phyloP scores from a whole-genome alignment of 2,888 invertebrate species.

The Bombylius discolor region DNA sequence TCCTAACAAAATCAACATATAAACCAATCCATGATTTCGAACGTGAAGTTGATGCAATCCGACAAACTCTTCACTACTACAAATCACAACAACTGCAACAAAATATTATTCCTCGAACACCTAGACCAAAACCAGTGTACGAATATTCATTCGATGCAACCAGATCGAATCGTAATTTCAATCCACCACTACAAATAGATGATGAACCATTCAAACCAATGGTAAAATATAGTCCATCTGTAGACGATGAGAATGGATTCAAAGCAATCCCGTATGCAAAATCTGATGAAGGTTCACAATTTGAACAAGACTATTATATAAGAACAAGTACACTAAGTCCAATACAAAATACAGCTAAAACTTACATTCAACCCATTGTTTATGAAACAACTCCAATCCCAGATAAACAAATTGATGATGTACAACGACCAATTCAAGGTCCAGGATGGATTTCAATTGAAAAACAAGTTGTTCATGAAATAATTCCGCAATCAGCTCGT shows the following conservation, averaged over 20 bases:
- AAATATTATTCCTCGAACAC: conserved; percentile 27
- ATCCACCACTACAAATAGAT: conserved; percentile 36
- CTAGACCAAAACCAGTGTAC: conserved; percentile 46
- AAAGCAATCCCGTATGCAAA: conserved; percentile 37
- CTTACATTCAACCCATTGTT: background rate
- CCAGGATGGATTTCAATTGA: conserved; percentile 23
- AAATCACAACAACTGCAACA: conserved; percentile 41
- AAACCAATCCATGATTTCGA: conserved; percentile 44
- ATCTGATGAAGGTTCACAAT: conserved; percentile 30
- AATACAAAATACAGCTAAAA: conserved; percentile 14
- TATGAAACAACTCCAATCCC: conserved; percentile 37
- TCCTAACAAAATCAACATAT: background rate
- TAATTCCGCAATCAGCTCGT: conserved; percentile 17
- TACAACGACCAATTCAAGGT: background rate
- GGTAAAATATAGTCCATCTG: conserved; percentile 39
- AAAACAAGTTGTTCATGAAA: conserved; percentile 22
- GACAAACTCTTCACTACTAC: conserved; percentile 51
- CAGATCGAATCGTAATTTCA: conserved; percentile 12
- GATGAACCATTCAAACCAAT: conserved; percentile 51
- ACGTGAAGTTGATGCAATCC: conserved; percentile 51
- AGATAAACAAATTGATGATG: conserved; percentile 29
- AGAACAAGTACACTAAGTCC: conserved; percentile 50
- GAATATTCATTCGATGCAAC: conserved; percentile 61
- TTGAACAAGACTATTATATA: conserved; percentile 17
- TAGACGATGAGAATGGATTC: conserved; percentile 31